A percentile compares a stretch with the other conserved stretches of the same genome.
phyloP scores from a whole-genome alignment of 2,888 invertebrate genomes.

The Oscheius onirici region DNA sequence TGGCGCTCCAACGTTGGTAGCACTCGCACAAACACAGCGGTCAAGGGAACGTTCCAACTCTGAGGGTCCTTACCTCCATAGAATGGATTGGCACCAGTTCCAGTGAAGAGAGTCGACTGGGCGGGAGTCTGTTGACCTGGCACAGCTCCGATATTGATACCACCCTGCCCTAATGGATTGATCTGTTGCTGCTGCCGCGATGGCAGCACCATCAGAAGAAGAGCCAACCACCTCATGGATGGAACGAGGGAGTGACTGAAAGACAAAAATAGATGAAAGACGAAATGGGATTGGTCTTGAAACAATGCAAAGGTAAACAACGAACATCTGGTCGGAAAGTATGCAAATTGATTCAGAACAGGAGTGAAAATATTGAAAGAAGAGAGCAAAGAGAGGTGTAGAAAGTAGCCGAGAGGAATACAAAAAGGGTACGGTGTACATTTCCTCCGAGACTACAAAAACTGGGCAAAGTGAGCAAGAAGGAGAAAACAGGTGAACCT shows the following conservation, averaged over 20 bases:
- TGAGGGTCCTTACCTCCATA: constrained; percentile 60
- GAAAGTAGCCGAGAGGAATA: not conserved
- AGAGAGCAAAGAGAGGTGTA: too few relatives aligned
- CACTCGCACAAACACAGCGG: constrained; percentile 28
- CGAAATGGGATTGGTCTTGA: not conserved
- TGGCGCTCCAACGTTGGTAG: constrained; percentile 28
- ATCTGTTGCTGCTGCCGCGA: constrained; percentile 1
- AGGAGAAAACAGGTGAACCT: not conserved
- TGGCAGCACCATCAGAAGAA: constrained; percentile 18
- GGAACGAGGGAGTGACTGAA: constrained; percentile 1
- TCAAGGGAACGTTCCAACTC: not conserved
- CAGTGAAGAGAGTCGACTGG: constrained; percentile 52
- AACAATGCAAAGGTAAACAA: too few relatives aligned
- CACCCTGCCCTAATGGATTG: not conserved
- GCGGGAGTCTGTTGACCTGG: constrained; percentile 21
- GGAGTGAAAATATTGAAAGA: too few relatives aligned
- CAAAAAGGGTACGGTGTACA: constrained; percentile 15
- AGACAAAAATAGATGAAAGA: not conserved
- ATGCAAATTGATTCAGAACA: too few relatives aligned
- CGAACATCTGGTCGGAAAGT: too few relatives aligned
- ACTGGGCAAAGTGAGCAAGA: constrained; percentile 4
- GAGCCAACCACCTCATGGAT: constrained; percentile 19
- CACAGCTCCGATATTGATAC: constrained; percentile 11
- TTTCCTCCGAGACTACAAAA: not conserved
- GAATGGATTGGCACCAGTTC: constrained; percentile 62